Evolutionary conservation across 1,140 invertebrate genomes (phyloP).

Genomic region (Pogonus chalceus): DNA sequence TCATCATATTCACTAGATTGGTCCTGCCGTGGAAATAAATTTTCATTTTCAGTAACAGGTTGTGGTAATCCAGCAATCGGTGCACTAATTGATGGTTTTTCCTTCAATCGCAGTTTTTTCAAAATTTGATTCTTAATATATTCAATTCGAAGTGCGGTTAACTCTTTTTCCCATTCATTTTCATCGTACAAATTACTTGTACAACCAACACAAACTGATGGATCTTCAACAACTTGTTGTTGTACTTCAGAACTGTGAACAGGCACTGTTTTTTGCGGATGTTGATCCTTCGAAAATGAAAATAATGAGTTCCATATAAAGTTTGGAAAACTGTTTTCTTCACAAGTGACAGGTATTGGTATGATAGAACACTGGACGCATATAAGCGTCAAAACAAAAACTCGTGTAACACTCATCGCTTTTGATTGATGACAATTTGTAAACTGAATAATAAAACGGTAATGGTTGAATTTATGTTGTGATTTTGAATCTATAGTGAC

Average conservation of each 20-base stretch:
- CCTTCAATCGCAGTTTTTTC: slow-evolving; percentile 61
- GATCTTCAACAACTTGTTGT: background rate
- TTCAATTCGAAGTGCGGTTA: slow-evolving; percentile 55
- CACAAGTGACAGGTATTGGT: background rate
- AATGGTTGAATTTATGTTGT: background rate
- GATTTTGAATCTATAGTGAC: background rate
- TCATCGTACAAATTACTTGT: background rate
- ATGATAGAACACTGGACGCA: background rate
- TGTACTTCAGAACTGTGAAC: background rate
- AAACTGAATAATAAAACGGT: background rate
- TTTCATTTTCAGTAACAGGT: slow-evolving; percentile 53
- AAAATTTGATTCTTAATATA: slow-evolving; percentile 74
- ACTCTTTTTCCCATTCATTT: slow-evolving; percentile 29
- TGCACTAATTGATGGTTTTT: slow-evolving; percentile 52
- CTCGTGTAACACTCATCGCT: background rate
- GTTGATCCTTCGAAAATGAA: background rate
- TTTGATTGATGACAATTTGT: background rate
- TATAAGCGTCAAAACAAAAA: background rate
- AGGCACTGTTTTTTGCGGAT: background rate
- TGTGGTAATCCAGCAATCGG: slow-evolving; percentile 51
- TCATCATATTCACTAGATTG: slow-evolving; percentile 49
- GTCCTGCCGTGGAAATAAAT: slow-evolving; percentile 34
- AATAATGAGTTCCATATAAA: background rate
- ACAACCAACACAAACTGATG: background rate
- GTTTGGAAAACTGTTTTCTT: background rate